Percentiles rank a stretch among this genome's conserved stretches.
Conservation (phyloP, 1,140 invertebrate genomes). For the Saxidomus purpurata region DNA sequence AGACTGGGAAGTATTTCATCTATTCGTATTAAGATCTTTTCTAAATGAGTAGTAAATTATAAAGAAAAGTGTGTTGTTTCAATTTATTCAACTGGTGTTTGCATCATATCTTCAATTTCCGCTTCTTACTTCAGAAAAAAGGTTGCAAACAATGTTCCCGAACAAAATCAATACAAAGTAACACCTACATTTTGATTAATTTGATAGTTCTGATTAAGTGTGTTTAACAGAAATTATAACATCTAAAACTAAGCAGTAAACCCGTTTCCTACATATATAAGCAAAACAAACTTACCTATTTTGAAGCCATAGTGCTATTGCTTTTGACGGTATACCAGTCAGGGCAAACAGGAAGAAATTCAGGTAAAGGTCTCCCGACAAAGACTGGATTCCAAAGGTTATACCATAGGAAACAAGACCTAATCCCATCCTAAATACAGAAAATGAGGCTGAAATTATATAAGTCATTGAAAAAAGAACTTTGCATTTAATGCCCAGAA, state of each 20-base stretch:
- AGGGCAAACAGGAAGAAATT: neutral
- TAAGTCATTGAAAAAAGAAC: neutral
- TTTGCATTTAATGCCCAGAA: neutral
- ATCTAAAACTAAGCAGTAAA: too few relatives aligned
- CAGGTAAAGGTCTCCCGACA: conserved; percentile 4
- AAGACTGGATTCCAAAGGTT: neutral
- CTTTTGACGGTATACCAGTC: neutral
- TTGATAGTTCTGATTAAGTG: too few relatives aligned
- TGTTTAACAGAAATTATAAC: too few relatives aligned
- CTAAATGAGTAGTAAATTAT: too few relatives aligned
- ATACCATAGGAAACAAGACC: conserved; percentile 20
- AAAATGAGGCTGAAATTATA: neutral
- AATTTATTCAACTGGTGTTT: too few relatives aligned
- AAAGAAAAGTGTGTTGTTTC: too few relatives aligned
- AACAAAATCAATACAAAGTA: too few relatives aligned
- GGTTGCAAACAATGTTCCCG: neutral
- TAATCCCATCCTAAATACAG: neutral
- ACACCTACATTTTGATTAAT: too few relatives aligned
- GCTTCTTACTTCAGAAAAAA: neutral
- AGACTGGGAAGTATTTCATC: too few relatives aligned
- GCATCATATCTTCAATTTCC: neutral
- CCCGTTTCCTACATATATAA: too few relatives aligned
- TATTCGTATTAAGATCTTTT: too few relatives aligned
- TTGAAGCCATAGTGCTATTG: neutral
- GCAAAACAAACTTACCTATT: conserved; percentile 19